Conservation (phyloP, 2,797 vertebrate genomes). For the Sebastiscus tertius region DNA sequence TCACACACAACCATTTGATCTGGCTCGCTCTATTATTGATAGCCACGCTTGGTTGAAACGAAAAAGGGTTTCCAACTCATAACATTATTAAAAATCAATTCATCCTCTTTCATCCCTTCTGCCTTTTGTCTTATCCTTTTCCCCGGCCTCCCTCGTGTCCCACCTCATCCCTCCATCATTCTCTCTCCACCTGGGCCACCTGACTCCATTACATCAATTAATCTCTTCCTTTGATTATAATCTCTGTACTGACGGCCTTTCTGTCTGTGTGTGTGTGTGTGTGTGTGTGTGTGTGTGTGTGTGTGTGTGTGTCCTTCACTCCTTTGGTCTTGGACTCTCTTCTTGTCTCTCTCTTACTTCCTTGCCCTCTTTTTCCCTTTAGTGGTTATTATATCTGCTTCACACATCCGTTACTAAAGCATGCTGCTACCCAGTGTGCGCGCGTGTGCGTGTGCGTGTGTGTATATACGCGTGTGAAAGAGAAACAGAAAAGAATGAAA, state of each 20-base stretch:
- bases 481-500: conserved; percentile 15
- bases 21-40: conserved; percentile 45
- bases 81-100: conserved; percentile 60
- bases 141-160: background rate
- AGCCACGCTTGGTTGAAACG: conserved; percentile 41
- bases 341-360: background rate
- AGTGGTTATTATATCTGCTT: background rate
- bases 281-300: background rate
- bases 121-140: conserved; percentile 27
- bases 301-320: background rate
- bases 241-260: conserved; percentile 28
- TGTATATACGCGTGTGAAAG: no score
- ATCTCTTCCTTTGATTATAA: conserved; percentile 49
- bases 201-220: conserved; percentile 57
- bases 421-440: background rate
- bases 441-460: background rate
- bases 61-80: conserved; percentile 50
- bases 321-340: background rate
- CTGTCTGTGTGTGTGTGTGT: background rate
- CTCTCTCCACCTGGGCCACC: conserved; percentile 24
- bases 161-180: conserved; percentile 41
- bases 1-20: conserved; percentile 33
- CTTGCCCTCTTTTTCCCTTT: background rate
- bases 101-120: conserved; percentile 43
- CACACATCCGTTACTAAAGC: background rate